Conservation (phyloP, 2,888 invertebrate species). For the Eupithecia dodoneata region DNA sequence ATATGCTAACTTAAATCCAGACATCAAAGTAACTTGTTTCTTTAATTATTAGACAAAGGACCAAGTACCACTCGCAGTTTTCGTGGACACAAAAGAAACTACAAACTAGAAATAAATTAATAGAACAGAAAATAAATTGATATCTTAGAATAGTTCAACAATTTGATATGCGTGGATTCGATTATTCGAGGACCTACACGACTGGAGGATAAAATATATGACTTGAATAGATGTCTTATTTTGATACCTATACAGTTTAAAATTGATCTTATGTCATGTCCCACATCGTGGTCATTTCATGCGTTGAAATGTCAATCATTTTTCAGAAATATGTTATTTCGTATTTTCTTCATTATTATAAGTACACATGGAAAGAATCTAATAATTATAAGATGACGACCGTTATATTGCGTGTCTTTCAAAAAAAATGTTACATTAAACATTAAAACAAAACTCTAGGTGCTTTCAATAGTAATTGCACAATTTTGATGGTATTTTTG, state of each 20-base stretch:
- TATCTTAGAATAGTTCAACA: slow-evolving; percentile 54
- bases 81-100: slow-evolving; percentile 22
- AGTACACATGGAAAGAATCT: neutral
- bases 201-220: neutral
- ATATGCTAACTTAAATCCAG: neutral
- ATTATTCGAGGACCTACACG: slow-evolving; percentile 52
- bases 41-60: slow-evolving; percentile 22
- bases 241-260: neutral
- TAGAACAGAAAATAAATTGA: slow-evolving; percentile 55
- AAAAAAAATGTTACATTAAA: neutral
- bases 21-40: neutral
- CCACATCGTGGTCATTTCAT: neutral
- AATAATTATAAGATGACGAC: neutral
- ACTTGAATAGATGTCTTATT: neutral
- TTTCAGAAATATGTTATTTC: neutral
- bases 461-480: neutral
- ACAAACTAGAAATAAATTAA: slow-evolving; percentile 61
- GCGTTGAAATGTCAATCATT: neutral
- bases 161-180: slow-evolving; percentile 64
- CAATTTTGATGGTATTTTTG: neutral
- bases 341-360: neutral
- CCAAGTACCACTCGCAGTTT: slow-evolving; percentile 9
- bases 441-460: too few species aligned
- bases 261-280: neutral
- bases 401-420: neutral